Evolutionary conservation across 2,113 vertebrate species (phyloP).

Genomic region (Leptocoma aspasia): DNA sequence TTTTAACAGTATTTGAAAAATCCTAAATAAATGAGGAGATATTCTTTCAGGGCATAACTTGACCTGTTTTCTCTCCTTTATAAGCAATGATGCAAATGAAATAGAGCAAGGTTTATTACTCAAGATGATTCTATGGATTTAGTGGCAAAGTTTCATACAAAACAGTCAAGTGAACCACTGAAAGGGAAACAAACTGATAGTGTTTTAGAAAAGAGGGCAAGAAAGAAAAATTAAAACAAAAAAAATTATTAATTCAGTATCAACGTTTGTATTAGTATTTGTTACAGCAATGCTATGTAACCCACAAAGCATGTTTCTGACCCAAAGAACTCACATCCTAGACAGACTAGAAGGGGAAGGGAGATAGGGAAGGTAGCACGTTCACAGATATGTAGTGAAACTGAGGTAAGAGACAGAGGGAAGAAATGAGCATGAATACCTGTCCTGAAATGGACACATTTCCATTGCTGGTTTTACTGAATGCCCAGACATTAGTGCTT

Average conservation of each 20-base stretch:
- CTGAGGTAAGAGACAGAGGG: neutral
- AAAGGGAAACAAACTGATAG: neutral
- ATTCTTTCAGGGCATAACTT: slow-evolving; percentile 24
- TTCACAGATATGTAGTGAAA: neutral
- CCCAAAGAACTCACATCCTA: neutral
- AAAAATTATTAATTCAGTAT: neutral
- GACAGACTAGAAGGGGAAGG: neutral
- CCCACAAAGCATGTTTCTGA: neutral
- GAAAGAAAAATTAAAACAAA: neutral
- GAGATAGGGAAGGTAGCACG: neutral
- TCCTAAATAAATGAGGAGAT: neutral
- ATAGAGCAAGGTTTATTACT: neutral
- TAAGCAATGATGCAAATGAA: slow-evolving; percentile 35
- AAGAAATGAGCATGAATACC: neutral
- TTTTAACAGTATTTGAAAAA: neutral
- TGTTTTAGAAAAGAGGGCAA: neutral
- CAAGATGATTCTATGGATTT: neutral
- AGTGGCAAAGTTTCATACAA: neutral
- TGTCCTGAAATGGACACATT: neutral
- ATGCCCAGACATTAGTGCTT: neutral
- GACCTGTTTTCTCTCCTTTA: slow-evolving; percentile 33
- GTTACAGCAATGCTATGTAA: neutral
- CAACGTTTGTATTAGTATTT: neutral
- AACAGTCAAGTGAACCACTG: neutral
- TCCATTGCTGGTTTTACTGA: neutral